Evolutionary conservation across 2,113 vertebrate species (phyloP).

Genomic region (Martes martes): DNA sequence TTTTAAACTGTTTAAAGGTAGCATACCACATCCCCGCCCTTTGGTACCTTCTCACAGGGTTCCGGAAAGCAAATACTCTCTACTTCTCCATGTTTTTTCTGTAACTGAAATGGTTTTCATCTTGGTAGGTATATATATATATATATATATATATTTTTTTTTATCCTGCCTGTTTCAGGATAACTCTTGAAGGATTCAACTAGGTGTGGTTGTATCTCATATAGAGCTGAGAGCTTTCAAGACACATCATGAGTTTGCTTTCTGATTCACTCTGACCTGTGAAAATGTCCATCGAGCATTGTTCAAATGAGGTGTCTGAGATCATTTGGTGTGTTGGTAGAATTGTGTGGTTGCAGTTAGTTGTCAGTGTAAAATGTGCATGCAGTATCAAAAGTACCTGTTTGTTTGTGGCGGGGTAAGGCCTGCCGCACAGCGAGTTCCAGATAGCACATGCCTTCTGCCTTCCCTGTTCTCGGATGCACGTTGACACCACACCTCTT

Average conservation of each 20-base stretch:
- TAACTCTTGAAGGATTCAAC: too few relatives aligned
- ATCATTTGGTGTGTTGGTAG: too few relatives aligned
- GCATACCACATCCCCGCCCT: rapidly evolving
- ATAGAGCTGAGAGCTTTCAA: too few relatives aligned
- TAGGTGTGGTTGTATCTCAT: too few relatives aligned
- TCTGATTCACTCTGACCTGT: too few relatives aligned
- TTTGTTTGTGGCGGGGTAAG: not conserved
- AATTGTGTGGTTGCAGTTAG: not conserved
- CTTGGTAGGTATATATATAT: not conserved
- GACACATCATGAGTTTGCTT: too few relatives aligned
- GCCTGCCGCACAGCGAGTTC: not conserved
- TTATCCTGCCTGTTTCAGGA: not conserved
- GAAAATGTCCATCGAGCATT: too few relatives aligned
- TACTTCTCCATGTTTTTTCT: not conserved
- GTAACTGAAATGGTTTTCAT: not conserved
- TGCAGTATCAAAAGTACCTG: not conserved
- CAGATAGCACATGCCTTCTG: not conserved
- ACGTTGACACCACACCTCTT: not conserved
- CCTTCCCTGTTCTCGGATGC: not conserved
- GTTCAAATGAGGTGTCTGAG: too few relatives aligned
- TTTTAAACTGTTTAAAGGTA: not conserved
- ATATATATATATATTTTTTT: too few relatives aligned
- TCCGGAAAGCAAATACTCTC: not conserved
- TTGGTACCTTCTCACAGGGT: not conserved
- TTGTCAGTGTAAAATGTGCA: not conserved